Base-by-base conservation (phyloP, 2,888 invertebrate genomes). In the Eupithecia vulgata region DNA sequence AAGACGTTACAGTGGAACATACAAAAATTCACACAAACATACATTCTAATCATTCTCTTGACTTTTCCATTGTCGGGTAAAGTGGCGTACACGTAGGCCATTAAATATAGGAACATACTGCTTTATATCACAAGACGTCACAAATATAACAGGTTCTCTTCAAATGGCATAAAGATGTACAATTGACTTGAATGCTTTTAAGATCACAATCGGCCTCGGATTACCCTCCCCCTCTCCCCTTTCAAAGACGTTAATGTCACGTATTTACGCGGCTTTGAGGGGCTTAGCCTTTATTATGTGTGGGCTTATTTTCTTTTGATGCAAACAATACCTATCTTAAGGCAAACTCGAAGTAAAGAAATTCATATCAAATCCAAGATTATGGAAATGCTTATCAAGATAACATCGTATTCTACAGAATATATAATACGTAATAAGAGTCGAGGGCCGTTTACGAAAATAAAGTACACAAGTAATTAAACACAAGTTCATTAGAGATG, bases 141-240 rank as follows among this genome's bases (percentile, higher is more conserved):
- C 13, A 57, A 57, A 64, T 35, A 12, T 21, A n/a, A 35, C 62
- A 64, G 37, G 37, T 12, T 64, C 35, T 21, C 62, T 64, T 34
- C 35, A 64, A 64, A 64, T 35, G 62, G 37, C 37, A 64, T 21
- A 64, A 64, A n/a, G 34, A 64, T 64, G 37, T 15, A 30, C 68
- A 64, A 52, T 65, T 65, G 68, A 72, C 57, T 64, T 40, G 21
- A 34, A 84, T 78, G 85, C 87, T 88, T 87, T 87, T 85, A 86
- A 82, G 82, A 84, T 86, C n/a, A 88, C 88, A 87, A 88, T 89
- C 81, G 83, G 73, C 70, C 70, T 73, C 67, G 77, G 85, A 86
- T 88, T 86, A 87, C 84, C 84, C 81, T 66, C 21, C 17, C 66
- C 42, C 82, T 34, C 62, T 64, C 12, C 79, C 82, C 70, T 79